phyloP scores from a whole-genome alignment of 2,888 invertebrate genomes.

The Plagiodera versicolora region DNA sequence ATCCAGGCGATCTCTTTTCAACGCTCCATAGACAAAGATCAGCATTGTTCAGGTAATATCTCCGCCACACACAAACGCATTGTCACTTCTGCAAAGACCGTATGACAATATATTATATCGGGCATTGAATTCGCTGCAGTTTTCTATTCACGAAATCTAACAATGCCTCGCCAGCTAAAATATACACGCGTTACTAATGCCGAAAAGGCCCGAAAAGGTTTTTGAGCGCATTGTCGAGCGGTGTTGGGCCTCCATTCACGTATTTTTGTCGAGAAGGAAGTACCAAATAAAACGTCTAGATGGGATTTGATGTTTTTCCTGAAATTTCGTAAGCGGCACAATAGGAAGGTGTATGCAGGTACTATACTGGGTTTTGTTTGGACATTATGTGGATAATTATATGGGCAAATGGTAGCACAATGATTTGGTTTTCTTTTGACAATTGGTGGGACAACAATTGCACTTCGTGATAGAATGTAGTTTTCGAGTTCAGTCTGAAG shows the following conservation, averaged over 20 bases:
- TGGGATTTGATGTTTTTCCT: conserved; percentile 49
- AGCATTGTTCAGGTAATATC: conserved; percentile 34
- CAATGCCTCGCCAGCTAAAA: conserved; percentile 52
- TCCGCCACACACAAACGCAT: conserved; percentile 53
- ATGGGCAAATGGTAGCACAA: conserved; percentile 39
- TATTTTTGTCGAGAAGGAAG: conserved; percentile 53
- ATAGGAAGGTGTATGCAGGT: conserved; percentile 48
- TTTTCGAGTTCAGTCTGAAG: neutral
- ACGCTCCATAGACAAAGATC: conserved; percentile 15
- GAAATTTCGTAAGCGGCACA: conserved; percentile 43
- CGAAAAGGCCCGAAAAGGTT: conserved; percentile 49
- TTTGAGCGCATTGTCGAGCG: conserved; percentile 51
- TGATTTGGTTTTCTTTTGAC: conserved; percentile 20
- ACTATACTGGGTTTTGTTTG: conserved; percentile 37
- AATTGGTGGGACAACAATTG: conserved; percentile 19
- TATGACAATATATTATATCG: conserved; percentile 57
- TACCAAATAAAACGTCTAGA: conserved; percentile 50
- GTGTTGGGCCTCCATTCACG: conserved; percentile 52
- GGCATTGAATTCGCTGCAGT: conserved; percentile 54
- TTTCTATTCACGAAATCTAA: conserved; percentile 47
- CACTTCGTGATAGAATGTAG: conserved; percentile 24
- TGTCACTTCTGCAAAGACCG: conserved; percentile 53
- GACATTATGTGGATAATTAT: conserved; percentile 42
- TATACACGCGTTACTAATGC: conserved; percentile 57
- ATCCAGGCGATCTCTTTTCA: conserved; percentile 16